Conservation (phyloP, 2,888 invertebrate species). For the Lepeophtheirus nordmannii region DNA sequence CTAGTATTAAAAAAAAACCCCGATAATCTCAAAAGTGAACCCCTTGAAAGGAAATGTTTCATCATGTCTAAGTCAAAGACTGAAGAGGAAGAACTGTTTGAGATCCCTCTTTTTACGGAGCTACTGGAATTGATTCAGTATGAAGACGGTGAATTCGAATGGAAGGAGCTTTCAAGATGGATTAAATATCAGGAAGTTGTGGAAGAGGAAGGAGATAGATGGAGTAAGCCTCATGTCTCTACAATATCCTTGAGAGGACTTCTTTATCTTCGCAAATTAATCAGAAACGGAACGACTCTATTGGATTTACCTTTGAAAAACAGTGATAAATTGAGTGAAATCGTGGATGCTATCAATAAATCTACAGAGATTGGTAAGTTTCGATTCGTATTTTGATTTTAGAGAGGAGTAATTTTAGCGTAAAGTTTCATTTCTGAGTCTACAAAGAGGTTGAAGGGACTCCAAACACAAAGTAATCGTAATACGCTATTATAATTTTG, state of each 20-base stretch:
- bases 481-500: too few species aligned
- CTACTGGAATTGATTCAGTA: slow-evolving; percentile 22
- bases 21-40: too few species aligned
- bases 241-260: slow-evolving; percentile 40
- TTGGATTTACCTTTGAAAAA: neutral
- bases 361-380: neutral
- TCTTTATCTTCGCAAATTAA: neutral
- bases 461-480: too few species aligned
- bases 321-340: neutral
- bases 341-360: neutral
- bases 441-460: too few species aligned
- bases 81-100: neutral
- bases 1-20: too few species aligned
- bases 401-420: too few species aligned
- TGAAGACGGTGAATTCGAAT: slow-evolving; percentile 20
- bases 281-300: neutral
- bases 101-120: slow-evolving; percentile 17
- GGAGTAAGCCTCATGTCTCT: slow-evolving; percentile 46
- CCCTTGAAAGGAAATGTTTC: too few species aligned
- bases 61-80: too few species aligned
- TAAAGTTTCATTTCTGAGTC: too few species aligned
- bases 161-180: slow-evolving; percentile 29
- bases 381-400: neutral
- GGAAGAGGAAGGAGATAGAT: slow-evolving; percentile 44
- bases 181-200: slow-evolving; percentile 38